These are phyloP conservation scores for Philopedon plagiatum DNA, from an alignment of 2,888 invertebrate genomes.

Conservation along the genomic window DNA sequence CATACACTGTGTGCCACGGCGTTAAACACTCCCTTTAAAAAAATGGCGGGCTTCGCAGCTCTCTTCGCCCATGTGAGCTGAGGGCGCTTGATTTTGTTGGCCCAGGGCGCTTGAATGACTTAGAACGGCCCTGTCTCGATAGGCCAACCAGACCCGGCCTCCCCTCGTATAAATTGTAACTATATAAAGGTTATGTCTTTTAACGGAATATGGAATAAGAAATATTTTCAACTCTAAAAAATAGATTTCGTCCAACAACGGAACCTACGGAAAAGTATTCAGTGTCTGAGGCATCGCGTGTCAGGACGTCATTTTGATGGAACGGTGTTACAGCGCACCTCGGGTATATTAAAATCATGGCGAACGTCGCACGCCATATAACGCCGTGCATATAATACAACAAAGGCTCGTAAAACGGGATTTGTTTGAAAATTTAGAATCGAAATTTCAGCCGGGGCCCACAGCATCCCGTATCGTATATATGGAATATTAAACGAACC, in stretches of 20 bases:
- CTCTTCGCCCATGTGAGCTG: no score
- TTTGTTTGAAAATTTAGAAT: constrained; percentile 46
- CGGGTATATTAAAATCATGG: constrained; percentile 48
- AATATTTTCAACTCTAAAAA: not conserved
- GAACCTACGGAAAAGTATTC: constrained; percentile 33
- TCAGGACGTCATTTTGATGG: constrained; percentile 43
- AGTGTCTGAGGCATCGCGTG: constrained; percentile 38
- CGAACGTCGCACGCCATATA: constrained; percentile 46
- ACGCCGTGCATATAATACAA: constrained; percentile 46
- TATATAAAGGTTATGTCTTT: not conserved
- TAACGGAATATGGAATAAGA: not conserved
- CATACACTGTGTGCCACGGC: no score
- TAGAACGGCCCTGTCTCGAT: no score
- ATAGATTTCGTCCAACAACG: not conserved
- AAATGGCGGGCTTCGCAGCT: no score
- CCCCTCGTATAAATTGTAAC: no score
- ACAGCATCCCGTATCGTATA: constrained; percentile 36
- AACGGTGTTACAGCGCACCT: constrained; percentile 38
- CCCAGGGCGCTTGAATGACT: no score
- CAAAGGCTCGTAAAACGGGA: constrained; percentile 48
- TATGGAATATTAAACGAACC: constrained; percentile 33
- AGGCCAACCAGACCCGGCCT: no score
- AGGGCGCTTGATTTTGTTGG: no score
- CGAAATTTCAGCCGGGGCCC: constrained; percentile 28
- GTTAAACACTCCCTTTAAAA: no score